A percentile compares a stretch with the other conserved stretches of the same genome.
Evolutionary conservation across 2,888 invertebrate genomes (phyloP).

Genomic region (Stramonita haemastoma): DNA sequence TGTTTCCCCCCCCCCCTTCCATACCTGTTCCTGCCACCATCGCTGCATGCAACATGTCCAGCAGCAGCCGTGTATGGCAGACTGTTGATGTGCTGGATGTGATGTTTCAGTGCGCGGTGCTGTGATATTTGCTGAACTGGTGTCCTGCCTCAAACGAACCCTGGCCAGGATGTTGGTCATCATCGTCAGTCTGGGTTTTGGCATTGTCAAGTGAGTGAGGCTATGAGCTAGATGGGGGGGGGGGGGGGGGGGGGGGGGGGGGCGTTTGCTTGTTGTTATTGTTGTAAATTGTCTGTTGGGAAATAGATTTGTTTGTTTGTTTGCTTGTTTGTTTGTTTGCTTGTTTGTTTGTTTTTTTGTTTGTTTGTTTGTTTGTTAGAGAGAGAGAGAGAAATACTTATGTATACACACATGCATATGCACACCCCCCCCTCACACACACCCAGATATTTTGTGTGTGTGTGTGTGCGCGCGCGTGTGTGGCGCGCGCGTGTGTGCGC

Average conservation of each 20-base stretch:
- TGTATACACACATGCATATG: too few relatives aligned
- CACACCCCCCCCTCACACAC: too few relatives aligned
- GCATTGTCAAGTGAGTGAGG: conserved; percentile 90
- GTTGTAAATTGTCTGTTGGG: background rate
- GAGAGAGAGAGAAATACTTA: too few relatives aligned
- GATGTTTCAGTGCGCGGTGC: conserved; percentile 82
- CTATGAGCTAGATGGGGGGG: conserved; percentile 50
- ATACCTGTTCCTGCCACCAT: too few relatives aligned
- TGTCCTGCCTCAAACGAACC: conserved; percentile 93
- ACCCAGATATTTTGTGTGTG: background rate
- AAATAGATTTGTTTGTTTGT: background rate
- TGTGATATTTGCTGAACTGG: conserved; percentile 91
- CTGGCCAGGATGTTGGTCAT: conserved; percentile 95
- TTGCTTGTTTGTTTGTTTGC: background rate
- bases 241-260: background rate
- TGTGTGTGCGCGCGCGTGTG: background rate
- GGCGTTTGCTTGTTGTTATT: too few relatives aligned
- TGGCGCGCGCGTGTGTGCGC: background rate
- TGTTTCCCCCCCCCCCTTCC: too few relatives aligned
- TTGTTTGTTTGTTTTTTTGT: background rate
- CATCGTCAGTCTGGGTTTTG: conserved; percentile 95
- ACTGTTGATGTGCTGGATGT: background rate
- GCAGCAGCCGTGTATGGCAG: too few relatives aligned
- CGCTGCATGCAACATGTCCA: too few relatives aligned
- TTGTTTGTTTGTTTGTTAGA: background rate